Evolutionary conservation across 2,797 vertebrate genomes (phyloP), one percentile per base, ranked within the genome.

Genomic region (Sebastiscus albofasciatus): DNA sequence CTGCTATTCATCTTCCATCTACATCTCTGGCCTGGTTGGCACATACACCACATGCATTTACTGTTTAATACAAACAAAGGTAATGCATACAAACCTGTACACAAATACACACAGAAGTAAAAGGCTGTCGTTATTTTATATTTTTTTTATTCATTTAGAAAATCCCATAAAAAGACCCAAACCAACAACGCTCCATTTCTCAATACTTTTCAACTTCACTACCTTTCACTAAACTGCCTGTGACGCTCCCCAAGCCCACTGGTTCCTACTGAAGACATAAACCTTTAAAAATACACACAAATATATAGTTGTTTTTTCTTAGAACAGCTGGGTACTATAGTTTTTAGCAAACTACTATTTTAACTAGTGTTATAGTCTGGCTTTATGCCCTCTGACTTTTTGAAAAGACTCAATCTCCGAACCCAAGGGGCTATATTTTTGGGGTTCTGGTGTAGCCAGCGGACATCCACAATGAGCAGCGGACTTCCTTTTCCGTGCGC

Each of bases 1-100:
- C 27, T 9, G 1, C 34, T 67, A 55, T 86, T 79, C 39, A 85
- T 74, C 80, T 80, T 80, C 14, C 31, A 80, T 78, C 83, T 92
- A 89, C 88, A 81, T 75, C 60, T 52, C 46, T 81, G 73, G 90
- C 64, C 77, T 84, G 72, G 58, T 82, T 77, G 61, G 71, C 73
- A 79, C 71, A 66, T 46, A 55, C 39, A 26, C 71, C 79, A 80
- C 20, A 90, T 80, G 74, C 58, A 71, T 87, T 78, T 68, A 58
- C 70, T 75, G 16, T 36, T 72, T 62, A 39, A 82, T 65, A 70
- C 65, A 62, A 64, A 54, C 27, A 6, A 56, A 24, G 24, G 24
- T 24, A 65, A 29, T 26, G 61, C 65, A 36, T 20, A 55, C 24
- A 36, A 26, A 74, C 67, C 65, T 68, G 52, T 39, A 55, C 61